Conservation (phyloP, 2,113 vertebrate species). For the Sardina pilchardus region DNA sequence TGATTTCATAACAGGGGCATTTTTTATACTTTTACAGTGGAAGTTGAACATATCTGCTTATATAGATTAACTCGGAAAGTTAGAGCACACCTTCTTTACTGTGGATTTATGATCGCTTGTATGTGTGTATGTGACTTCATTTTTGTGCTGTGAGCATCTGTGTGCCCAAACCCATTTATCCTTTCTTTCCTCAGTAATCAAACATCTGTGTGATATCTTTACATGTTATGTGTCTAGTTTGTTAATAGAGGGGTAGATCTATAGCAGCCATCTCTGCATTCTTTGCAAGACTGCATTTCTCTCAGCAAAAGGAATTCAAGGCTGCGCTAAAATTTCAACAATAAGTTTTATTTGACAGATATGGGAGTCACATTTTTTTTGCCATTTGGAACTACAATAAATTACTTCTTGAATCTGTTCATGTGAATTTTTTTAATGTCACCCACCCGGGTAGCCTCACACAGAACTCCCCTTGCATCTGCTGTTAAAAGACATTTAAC, state of each 20-base stretch:
- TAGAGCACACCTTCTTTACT: neutral
- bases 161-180: neutral
- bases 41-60: neutral
- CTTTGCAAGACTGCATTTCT: too few relatives aligned
- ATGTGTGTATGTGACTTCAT: neutral
- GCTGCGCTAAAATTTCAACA: too few relatives aligned
- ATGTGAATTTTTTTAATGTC: too few relatives aligned
- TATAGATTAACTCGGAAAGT: neutral
- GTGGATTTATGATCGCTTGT: neutral
- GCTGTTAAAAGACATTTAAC: neutral
- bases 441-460: too few relatives aligned
- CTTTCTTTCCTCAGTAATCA: neutral
- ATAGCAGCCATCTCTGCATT: too few relatives aligned
- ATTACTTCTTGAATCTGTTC: too few relatives aligned
- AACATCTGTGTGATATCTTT: neutral
- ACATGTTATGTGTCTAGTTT: neutral
- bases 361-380: too few relatives aligned
- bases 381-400: too few relatives aligned
- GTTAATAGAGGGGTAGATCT: neutral
- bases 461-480: neutral
- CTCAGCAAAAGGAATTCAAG: too few relatives aligned
- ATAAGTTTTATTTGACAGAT: too few relatives aligned
- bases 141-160: neutral
- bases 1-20: neutral
- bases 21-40: neutral